These are phyloP conservation scores for Papilio protenor DNA, from an alignment of 2,888 invertebrate species.

Conservation along the genomic window DNA sequence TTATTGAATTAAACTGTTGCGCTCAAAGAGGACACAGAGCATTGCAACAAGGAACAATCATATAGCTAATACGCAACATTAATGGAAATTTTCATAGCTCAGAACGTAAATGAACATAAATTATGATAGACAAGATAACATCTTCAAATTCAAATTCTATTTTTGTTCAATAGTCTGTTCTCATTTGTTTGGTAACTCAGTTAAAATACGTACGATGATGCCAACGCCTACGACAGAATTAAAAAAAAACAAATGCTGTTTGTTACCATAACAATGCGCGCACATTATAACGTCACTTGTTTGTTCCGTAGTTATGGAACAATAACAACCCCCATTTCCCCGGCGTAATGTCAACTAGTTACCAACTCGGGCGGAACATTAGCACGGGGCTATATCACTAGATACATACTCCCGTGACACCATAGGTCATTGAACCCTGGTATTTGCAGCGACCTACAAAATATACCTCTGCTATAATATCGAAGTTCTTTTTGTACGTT, in stretches of 20 bases:
- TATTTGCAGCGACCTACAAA: slow-evolving; percentile 70
- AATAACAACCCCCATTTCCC: slow-evolving; percentile 17
- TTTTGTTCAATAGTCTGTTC: background rate
- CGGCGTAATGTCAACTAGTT: slow-evolving; percentile 16
- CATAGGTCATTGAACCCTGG: slow-evolving; percentile 73
- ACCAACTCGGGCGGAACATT: slow-evolving; percentile 26
- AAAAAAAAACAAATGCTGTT: slow-evolving; percentile 10
- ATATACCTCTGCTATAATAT: slow-evolving; percentile 56
- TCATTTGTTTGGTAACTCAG: background rate
- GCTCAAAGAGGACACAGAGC: slow-evolving; percentile 4
- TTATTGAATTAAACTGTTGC: slow-evolving; percentile 21
- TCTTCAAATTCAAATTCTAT: background rate
- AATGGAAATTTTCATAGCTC: background rate
- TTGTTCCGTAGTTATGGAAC: slow-evolving; percentile 20
- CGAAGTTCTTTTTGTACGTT: background rate
- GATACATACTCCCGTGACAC: slow-evolving; percentile 69
- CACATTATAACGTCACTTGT: background rate
- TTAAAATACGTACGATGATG: background rate
- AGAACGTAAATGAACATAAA: background rate
- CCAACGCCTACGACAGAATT: background rate
- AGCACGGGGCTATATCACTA: slow-evolving; percentile 18
- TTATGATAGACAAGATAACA: background rate
- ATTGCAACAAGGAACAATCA: background rate
- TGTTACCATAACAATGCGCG: slow-evolving; percentile 5
- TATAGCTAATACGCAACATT: background rate